Evolutionary conservation across 2,797 vertebrate species (phyloP), one percentile per base, ranked within the genome.

Genomic region (Clarias platycephalus): DNA sequence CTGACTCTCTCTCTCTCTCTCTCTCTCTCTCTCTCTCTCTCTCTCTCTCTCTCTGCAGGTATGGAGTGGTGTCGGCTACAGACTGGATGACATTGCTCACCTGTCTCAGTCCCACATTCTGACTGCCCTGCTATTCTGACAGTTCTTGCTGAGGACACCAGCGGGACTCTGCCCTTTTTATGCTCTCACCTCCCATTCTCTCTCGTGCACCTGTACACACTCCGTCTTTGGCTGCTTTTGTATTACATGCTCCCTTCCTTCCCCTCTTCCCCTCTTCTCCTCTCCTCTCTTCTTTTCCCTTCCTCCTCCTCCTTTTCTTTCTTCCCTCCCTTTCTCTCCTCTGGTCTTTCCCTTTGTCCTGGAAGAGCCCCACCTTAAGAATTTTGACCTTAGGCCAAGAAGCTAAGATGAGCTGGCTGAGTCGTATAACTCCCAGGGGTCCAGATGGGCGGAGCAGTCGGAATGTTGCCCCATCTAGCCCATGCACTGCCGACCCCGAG

Each of bases 391-490:
- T 72, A 77, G 16, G 62, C 84, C 84, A 68, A 58, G 70, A 49
- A 53, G 64, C 26, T 91, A 96, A 92, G 87, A 99, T 99, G 98
- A 99, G 97, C 92, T 99, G 98, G 98, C 93, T 99, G 83, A 98
- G 97, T 94, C 97, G 97, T 89, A 91, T 99, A 92, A 97, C 96
- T 89, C 96, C 97, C 0, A 94, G 97, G 86, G 94, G 89, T 13
- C 89, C 93, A 0, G 96, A 95, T 74, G 94, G 92, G 85, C 94
- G 96, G 66, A 86, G 94, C 4, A 93, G 94, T 83, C 94, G 95
- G 74, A 94, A 92, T 0, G 81, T 93, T 60, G 92, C 93, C 86
- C 94, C 94, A 24, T 95, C 96, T 88, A 93, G 93, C 77, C 96
- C 95, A 0, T 96, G 97, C 91, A 96, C 93, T 0, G 97, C 98